These are phyloP conservation scores for Bombus confusus DNA, from an alignment of 1,140 invertebrate species.

Conservation along the genomic window DNA sequence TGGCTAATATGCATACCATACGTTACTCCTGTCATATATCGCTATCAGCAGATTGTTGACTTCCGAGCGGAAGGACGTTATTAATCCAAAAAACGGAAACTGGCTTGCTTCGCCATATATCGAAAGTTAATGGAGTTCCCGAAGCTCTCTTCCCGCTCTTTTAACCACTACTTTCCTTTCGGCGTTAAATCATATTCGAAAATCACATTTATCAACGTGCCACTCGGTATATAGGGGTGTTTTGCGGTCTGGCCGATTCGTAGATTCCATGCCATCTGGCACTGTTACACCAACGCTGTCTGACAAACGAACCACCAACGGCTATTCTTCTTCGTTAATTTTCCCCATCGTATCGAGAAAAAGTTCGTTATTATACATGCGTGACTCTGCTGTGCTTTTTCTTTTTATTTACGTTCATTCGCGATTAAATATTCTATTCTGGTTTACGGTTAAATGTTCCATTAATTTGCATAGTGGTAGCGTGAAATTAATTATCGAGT, in stretches of 20 bases:
- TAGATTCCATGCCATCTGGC: conserved; percentile 20
- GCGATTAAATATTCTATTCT: too few relatives aligned
- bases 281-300: not conserved
- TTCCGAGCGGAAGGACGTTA: not conserved
- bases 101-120: not conserved
- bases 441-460: too few relatives aligned
- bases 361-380: not conserved
- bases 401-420: too few relatives aligned
- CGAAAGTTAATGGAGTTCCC: conserved; percentile 20
- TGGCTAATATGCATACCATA: too few relatives aligned
- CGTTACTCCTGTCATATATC: not conserved
- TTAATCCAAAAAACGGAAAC: conserved; percentile 9
- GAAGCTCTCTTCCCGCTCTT: conserved; percentile 2
- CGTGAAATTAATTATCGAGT: too few relatives aligned
- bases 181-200: conserved; percentile 13
- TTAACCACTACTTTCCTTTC: not conserved
- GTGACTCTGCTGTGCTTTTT: not conserved
- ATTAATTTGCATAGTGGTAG: too few relatives aligned
- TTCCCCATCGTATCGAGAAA: not conserved
- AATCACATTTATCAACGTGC: conserved; percentile 4
- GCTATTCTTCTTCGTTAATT: conserved; percentile 35
- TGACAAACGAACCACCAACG: conserved; percentile 20
- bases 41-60: not conserved
- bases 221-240: not conserved
- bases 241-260: not conserved